These are phyloP conservation scores for Atethmia centrago DNA, from an alignment of 2,888 invertebrate species.

Conservation along the genomic window DNA sequence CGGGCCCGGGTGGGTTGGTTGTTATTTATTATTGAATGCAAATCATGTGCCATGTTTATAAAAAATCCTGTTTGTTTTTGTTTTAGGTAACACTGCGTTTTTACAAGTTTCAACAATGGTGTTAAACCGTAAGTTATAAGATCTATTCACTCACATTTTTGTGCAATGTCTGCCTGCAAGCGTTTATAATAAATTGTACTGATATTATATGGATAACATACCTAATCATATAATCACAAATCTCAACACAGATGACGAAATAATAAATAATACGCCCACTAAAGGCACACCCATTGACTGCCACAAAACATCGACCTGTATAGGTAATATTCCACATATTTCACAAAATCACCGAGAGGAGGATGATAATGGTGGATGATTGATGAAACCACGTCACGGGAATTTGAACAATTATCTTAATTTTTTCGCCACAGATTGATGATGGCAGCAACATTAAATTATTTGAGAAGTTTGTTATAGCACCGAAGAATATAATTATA, in stretches of 20 bases:
- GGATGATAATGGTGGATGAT: constrained; percentile 56
- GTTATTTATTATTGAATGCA: not conserved
- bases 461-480: constrained; percentile 42
- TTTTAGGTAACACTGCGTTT: constrained; percentile 56
- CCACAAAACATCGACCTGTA: constrained; percentile 7
- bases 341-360: constrained; percentile 13
- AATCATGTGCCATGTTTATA: not conserved
- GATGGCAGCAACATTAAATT: constrained; percentile 55
- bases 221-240: not conserved
- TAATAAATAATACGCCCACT: constrained; percentile 1
- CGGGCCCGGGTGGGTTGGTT: not conserved
- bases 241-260: constrained; percentile 16
- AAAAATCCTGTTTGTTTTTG: constrained; percentile 22
- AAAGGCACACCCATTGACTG: constrained; percentile 4
- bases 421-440: constrained; percentile 63
- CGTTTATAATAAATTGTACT: too few relatives aligned
- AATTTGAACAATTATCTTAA: constrained; percentile 64
- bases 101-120: not conserved
- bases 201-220: not conserved
- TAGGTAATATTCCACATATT: constrained; percentile 10
- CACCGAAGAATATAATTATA: not conserved
- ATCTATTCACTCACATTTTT: not conserved
- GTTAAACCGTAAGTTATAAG: constrained; percentile 34
- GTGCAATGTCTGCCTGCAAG: too few relatives aligned
- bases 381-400: constrained; percentile 52